Conservation (phyloP, 2,888 invertebrate species). For the Schizotus pectinicornis region DNA sequence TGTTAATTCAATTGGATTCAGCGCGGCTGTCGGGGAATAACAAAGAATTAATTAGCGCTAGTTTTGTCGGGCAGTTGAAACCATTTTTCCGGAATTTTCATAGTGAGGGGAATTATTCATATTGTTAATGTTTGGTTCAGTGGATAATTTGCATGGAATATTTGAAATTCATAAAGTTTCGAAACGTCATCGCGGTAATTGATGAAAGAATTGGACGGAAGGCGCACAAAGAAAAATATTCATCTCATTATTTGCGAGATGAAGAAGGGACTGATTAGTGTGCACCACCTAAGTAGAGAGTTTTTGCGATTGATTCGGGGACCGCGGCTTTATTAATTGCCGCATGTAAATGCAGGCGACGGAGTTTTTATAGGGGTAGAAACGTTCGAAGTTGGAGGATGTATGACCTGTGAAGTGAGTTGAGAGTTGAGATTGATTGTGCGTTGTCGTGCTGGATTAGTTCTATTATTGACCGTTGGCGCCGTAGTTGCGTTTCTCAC, state of each 20-base stretch:
- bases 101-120: constrained; percentile 24
- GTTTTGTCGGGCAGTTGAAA: constrained; percentile 3
- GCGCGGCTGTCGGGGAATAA: neutral
- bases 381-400: constrained; percentile 23
- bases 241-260: too few relatives aligned
- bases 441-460: constrained; percentile 51
- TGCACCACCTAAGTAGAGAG: too few relatives aligned
- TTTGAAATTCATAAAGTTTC: constrained; percentile 12
- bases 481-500: constrained; percentile 46
- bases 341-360: constrained; percentile 15
- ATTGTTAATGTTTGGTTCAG: constrained; percentile 26
- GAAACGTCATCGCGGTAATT: constrained; percentile 12
- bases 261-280: too few relatives aligned
- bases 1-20: too few relatives aligned
- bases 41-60: constrained; percentile 9
- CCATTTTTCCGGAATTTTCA: constrained; percentile 5
- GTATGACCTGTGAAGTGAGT: constrained; percentile 37
- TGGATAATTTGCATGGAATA: constrained; percentile 13
- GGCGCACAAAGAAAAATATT: neutral
- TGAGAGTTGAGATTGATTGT: constrained; percentile 49
- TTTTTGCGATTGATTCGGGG: too few relatives aligned
- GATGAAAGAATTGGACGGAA: neutral
- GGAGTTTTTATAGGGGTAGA: constrained; percentile 14
- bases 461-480: constrained; percentile 46
- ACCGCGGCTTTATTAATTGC: neutral